These are phyloP conservation scores for Eupithecia exiguata DNA, from an alignment of 2,888 invertebrate genomes.

Conservation along the genomic window DNA sequence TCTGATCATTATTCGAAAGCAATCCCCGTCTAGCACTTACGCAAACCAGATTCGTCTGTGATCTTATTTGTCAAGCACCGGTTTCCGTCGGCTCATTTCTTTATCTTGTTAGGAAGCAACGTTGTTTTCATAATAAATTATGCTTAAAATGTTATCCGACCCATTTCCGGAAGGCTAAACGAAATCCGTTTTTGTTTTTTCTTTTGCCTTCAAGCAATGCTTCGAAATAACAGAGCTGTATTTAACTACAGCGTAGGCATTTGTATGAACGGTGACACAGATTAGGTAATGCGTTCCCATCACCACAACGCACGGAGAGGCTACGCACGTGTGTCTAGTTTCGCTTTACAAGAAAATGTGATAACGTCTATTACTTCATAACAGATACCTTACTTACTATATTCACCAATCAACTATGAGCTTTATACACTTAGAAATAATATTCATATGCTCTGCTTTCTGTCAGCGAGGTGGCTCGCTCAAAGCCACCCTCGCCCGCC, in stretches of 20 bases:
- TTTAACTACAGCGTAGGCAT: background rate
- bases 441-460: no score
- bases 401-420: no score
- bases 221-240: background rate
- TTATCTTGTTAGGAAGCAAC: constrained; percentile 21
- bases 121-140: constrained; percentile 28
- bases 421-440: no score
- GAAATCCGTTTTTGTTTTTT: constrained; percentile 21
- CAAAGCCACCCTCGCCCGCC: no score
- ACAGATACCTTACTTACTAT: no score
- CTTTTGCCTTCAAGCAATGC: constrained; percentile 16
- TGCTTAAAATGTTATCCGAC: constrained; percentile 25
- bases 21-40: background rate
- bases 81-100: constrained; percentile 4
- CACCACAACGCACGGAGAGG: no score
- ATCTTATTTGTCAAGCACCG: constrained; percentile 12
- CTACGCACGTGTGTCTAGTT: no score
- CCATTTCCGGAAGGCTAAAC: constrained; percentile 20
- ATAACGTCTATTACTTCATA: no score
- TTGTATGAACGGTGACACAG: background rate
- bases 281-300: no score
- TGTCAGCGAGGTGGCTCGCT: no score
- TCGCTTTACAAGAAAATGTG: no score
- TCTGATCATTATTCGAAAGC: constrained; percentile 8
- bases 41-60: constrained; percentile 1